These are phyloP conservation scores for Hypanus sabinus DNA, from an alignment of 2,113 vertebrate species.

Conservation along the genomic window DNA sequence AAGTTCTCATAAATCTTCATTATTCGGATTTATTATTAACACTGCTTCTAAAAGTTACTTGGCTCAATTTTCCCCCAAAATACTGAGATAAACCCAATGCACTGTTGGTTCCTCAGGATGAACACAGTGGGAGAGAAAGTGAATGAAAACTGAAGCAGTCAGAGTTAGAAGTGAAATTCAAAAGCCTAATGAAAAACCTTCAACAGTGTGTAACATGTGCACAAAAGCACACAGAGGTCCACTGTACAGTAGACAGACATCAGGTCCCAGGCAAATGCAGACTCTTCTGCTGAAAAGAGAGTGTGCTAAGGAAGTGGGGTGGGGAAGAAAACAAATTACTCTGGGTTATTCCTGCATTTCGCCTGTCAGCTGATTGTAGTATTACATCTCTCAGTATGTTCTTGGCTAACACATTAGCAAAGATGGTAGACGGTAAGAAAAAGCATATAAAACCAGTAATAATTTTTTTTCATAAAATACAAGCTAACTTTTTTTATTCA, in stretches of 20 bases:
- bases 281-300: not conserved
- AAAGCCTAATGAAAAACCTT: not conserved
- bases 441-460: not conserved
- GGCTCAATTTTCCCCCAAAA: not conserved
- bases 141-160: not conserved
- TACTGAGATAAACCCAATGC: not conserved
- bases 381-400: not conserved
- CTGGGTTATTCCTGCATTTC: not conserved
- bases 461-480: not conserved
- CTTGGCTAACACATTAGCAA: not conserved
- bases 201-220: not conserved
- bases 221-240: not conserved
- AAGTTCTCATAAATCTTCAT: not conserved
- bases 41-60: not conserved
- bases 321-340: not conserved
- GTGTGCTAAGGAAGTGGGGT: too few species aligned
- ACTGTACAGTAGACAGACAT: not conserved
- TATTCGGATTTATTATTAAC: not conserved
- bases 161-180: not conserved
- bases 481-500: not conserved
- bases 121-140: not conserved
- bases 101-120: not conserved
- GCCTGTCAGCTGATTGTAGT: not conserved
- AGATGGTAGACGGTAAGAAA: not conserved
- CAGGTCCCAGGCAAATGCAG: not conserved